Base-by-base conservation (phyloP, 2,797 vertebrate species). In the Remorina albescens region DNA sequence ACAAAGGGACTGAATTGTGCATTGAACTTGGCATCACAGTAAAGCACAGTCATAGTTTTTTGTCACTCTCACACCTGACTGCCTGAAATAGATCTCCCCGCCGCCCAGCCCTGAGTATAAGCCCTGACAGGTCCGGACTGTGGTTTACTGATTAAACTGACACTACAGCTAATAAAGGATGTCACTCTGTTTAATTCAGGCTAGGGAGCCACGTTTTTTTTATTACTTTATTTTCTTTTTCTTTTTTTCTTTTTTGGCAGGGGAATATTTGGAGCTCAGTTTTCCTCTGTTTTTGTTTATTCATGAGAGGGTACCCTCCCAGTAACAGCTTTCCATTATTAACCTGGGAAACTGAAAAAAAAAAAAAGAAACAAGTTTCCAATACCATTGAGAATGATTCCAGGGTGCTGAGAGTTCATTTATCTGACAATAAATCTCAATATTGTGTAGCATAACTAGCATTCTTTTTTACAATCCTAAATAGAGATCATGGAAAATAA, bases 241-340 rank as follows among this genome's bases (percentile, higher is more conserved):
- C 60, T 28, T 37, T 34, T 47, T 55, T 39, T 65, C 74, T 74
- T 86, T 86, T 88, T 84, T 80, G 80, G 61, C 69, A 62, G 84
- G 91, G 95, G 93, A 95, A 95, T 81, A 55, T 89, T 86, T 94
- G 91, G 90, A 88, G 90, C 84, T 91, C 82, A 79, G 88, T 93
- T 96, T 97, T 95, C 95, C 94, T 88, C 87, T 94, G 92, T 92
- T 91, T 90, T 87, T 92, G 90, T 94, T 91, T 92, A 87, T 91
- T 90, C 88, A 87, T 74, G 80, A 84, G 71, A 39, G 66, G 63
- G 83, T 78, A 46, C 83, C 88, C 80, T 90, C 91, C 88, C 86
- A 82, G 77, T 86, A 83, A 82, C 75, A 79, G 80, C 68, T 88
- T 93, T 91, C 88, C 91, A 89, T 91, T 87, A 89, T 90, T 91